Conservation (phyloP, 2,113 vertebrate species). For the Otis tarda region DNA sequence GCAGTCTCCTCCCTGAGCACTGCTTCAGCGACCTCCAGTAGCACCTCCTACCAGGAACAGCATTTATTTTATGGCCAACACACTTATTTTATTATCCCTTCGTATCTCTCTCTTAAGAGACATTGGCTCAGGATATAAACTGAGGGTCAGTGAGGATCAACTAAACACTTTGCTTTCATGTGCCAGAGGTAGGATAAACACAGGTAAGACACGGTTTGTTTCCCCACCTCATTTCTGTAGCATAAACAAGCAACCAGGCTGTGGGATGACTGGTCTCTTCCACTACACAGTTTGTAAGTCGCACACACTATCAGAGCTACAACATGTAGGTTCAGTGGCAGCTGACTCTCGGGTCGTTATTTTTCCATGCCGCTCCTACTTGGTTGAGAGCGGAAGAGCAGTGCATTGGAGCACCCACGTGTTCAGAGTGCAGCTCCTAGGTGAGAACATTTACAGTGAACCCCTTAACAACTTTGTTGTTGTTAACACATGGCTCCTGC, state of each 20-base stretch:
- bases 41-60: neutral
- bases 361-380: neutral
- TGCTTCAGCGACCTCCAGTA: neutral
- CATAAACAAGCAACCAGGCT: neutral
- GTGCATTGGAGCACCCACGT: rapidly evolving
- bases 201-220: rapidly evolving
- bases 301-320: rapidly evolving
- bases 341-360: neutral
- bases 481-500: neutral
- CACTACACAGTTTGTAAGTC: rapidly evolving
- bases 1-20: rapidly evolving
- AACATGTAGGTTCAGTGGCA: rapidly evolving
- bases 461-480: rapidly evolving
- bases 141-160: rapidly evolving
- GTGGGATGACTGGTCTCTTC: rapidly evolving
- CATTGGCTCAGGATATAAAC: neutral
- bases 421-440: rapidly evolving
- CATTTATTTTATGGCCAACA: rapidly evolving
- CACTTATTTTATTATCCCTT: neutral
- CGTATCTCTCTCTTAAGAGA: neutral
- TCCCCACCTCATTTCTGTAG: neutral
- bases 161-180: rapidly evolving
- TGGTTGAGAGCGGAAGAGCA: neutral
- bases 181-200: neutral
- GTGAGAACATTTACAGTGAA: neutral